Evolutionary conservation across 1,140 invertebrate genomes (phyloP).

Genomic region (Conus ventricosus): DNA sequence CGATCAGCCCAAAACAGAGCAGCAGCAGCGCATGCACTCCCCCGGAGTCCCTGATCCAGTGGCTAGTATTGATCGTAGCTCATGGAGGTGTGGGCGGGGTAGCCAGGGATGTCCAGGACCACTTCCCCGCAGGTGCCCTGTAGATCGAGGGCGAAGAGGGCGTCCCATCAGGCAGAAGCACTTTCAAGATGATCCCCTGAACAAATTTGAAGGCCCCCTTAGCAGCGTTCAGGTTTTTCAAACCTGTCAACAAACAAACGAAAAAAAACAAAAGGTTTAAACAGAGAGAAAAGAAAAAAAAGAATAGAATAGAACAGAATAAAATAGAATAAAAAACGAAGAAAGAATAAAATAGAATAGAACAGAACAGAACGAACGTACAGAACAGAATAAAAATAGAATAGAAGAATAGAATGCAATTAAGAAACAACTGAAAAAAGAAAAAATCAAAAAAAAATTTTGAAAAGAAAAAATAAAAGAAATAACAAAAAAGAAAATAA

Average conservation of each 20-base stretch:
- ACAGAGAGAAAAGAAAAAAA: too few relatives aligned
- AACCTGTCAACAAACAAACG: conserved; percentile 79
- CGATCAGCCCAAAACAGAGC: too few relatives aligned
- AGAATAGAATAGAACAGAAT: too few relatives aligned
- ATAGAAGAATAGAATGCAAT: too few relatives aligned
- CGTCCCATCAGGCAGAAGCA: conserved; percentile 96
- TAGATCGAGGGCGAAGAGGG: conserved; percentile 97
- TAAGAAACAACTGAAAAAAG: neutral
- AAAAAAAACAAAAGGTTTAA: too few relatives aligned
- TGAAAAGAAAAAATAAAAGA: too few relatives aligned
- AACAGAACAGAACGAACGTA: too few relatives aligned
- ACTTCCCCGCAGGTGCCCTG: conserved; percentile 97
- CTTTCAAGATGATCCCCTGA: conserved; percentile 96
- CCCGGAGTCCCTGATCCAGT: conserved; percentile 65
- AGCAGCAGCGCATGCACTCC: conserved; percentile 41
- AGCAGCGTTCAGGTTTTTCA: conserved; percentile 97
- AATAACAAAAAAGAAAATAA: too few relatives aligned
- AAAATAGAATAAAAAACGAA: too few relatives aligned
- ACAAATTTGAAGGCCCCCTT: conserved; percentile 96
- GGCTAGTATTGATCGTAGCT: conserved; percentile 61
- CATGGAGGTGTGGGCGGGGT: conserved; percentile 73
- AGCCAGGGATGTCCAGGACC: conserved; percentile 82
- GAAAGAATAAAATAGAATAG: too few relatives aligned
- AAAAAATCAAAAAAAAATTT: too few relatives aligned
- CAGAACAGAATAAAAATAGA: too few relatives aligned